Conservation (phyloP, 1,140 invertebrate genomes). For the Nilaparvata lugens region DNA sequence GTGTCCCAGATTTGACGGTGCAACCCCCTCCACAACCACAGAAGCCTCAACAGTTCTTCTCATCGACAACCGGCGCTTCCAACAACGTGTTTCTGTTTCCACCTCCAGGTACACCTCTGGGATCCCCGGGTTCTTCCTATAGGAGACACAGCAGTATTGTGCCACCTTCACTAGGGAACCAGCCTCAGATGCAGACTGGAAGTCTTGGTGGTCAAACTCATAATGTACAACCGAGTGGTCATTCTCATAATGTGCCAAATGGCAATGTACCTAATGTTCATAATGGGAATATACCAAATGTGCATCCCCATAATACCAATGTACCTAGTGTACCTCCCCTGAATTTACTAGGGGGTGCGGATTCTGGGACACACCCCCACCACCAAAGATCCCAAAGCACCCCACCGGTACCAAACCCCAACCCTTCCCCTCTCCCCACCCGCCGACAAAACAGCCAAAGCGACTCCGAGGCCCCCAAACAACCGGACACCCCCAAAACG, state of each 20-base stretch:
- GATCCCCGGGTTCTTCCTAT: not conserved
- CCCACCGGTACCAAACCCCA: slow-evolving; percentile 1
- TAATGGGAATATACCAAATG: too few species aligned
- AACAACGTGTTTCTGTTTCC: not conserved
- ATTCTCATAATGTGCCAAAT: too few species aligned
- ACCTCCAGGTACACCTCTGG: not conserved
- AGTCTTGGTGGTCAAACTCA: too few species aligned
- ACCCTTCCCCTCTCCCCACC: not conserved
- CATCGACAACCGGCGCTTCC: not conserved
- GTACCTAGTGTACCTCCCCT: not conserved
- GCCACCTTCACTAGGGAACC: not conserved
- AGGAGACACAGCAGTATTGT: not conserved
- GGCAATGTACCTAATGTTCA: too few species aligned
- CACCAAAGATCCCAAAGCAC: slow-evolving; percentile 4
- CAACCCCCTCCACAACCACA: not conserved
- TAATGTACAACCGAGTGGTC: too few species aligned
- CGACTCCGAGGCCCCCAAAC: not conserved
- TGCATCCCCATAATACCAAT: too few species aligned
- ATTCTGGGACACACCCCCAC: not conserved
- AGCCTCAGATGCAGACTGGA: not conserved
- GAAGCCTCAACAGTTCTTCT: not conserved
- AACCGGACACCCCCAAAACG: not conserved
- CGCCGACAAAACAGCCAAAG: not conserved
- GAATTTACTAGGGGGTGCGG: not conserved
- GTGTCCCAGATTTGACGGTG: not conserved